Conservation (phyloP, 2,888 invertebrate genomes). For the Dendrolimus pini region DNA sequence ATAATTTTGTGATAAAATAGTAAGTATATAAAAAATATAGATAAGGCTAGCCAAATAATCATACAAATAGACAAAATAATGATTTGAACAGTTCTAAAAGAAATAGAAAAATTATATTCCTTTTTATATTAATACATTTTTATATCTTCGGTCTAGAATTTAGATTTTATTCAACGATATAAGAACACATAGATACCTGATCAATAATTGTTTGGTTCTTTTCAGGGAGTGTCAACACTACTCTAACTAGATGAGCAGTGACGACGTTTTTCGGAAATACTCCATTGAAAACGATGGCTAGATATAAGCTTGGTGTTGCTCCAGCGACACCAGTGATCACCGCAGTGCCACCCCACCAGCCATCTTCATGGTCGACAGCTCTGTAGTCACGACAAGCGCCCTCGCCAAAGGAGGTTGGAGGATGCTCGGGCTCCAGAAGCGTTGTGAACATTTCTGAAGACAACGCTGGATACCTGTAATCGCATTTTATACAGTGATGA, state of each 20-base stretch:
- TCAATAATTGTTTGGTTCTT: constrained; percentile 84
- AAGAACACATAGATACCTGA: constrained; percentile 69
- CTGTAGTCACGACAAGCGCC: constrained; percentile 75
- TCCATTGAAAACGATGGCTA: constrained; percentile 89
- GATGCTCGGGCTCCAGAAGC: constrained; percentile 80
- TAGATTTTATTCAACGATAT: too few relatives aligned
- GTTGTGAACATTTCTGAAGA: constrained; percentile 90
- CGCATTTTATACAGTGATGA: too few relatives aligned
- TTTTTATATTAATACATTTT: too few relatives aligned
- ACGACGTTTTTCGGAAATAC: constrained; percentile 80
- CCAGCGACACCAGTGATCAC: constrained; percentile 89
- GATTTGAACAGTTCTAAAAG: too few relatives aligned
- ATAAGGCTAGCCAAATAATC: too few relatives aligned
- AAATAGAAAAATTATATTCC: too few relatives aligned
- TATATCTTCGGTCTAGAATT: too few relatives aligned
- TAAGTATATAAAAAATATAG: too few relatives aligned
- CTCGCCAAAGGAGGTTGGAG: constrained; percentile 78
- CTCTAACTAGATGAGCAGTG: constrained; percentile 80
- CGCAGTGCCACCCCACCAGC: constrained; percentile 92
- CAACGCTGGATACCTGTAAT: constrained; percentile 79
- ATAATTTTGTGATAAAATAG: too few relatives aligned
- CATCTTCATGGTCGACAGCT: constrained; percentile 71
- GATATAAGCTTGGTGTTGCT: constrained; percentile 86
- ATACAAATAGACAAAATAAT: too few relatives aligned
- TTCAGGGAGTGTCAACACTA: constrained; percentile 82